A percentile compares a stretch with the other conserved stretches of the same genome.
These are phyloP conservation scores for Tetraneura akinire DNA, from an alignment of 1,140 invertebrate species.

Conservation along the genomic window DNA sequence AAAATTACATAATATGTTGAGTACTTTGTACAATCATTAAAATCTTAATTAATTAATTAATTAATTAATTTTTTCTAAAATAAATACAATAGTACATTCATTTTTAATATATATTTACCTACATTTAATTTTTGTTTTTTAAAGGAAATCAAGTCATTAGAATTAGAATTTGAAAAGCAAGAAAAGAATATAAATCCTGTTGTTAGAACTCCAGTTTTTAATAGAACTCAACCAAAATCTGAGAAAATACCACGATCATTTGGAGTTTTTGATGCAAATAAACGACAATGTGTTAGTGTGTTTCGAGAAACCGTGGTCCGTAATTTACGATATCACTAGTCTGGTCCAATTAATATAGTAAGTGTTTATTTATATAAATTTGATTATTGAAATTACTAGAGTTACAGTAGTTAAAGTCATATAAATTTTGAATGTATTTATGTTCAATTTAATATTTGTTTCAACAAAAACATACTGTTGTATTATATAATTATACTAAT, in stretches of 20 bases:
- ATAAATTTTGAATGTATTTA: too few species aligned
- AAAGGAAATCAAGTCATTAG: constrained; percentile 40
- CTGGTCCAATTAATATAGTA: neutral
- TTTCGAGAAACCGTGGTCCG: constrained; percentile 5
- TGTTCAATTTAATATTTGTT: too few species aligned
- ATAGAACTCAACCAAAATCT: constrained; percentile 22
- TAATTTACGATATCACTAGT: constrained; percentile 25
- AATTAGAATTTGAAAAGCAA: constrained; percentile 23
- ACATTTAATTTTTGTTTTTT: neutral
- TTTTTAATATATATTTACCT: neutral
- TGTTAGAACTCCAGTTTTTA: constrained; percentile 4
- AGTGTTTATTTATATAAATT: too few species aligned
- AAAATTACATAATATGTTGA: too few species aligned
- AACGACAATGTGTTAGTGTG: neutral
- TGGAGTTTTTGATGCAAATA: neutral
- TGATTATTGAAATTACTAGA: too few species aligned
- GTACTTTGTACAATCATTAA: too few species aligned
- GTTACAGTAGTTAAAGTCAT: too few species aligned
- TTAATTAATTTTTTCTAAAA: too few species aligned
- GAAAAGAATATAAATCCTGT: neutral
- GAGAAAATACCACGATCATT: neutral
- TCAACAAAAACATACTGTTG: too few species aligned
- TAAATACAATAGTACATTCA: neutral
- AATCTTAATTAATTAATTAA: too few species aligned
- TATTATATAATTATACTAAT: too few species aligned